Evolutionary conservation across 2,888 invertebrate genomes (phyloP).

Genomic region (Cetonia aurata): DNA sequence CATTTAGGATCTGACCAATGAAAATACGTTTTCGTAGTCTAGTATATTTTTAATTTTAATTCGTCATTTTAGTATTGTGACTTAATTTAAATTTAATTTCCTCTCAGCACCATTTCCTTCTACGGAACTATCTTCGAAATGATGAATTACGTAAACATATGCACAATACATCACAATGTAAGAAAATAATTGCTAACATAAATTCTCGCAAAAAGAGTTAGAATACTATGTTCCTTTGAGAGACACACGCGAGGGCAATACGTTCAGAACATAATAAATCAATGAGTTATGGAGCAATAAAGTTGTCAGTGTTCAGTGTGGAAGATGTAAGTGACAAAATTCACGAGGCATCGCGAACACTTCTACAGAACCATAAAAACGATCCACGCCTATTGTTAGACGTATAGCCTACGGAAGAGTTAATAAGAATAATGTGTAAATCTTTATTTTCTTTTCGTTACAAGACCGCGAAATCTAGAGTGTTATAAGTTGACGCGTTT

Average conservation of each 20-base stretch:
- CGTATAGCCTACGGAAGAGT: background rate
- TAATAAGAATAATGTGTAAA: background rate
- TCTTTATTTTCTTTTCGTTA: too few relatives aligned
- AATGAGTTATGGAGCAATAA: slow-evolving; percentile 21
- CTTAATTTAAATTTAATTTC: too few relatives aligned
- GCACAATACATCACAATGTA: slow-evolving; percentile 3
- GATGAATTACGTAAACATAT: too few relatives aligned
- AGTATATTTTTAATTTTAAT: too few relatives aligned
- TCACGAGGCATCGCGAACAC: slow-evolving; percentile 24
- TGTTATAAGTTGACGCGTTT: slow-evolving; percentile 4
- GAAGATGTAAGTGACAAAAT: slow-evolving; percentile 36
- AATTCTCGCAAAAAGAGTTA: slow-evolving; percentile 16
- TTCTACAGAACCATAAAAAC: slow-evolving; percentile 24
- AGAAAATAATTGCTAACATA: slow-evolving; percentile 13
- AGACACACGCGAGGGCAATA: background rate
- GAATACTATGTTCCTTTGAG: slow-evolving; percentile 1
- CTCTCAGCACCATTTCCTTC: too few relatives aligned
- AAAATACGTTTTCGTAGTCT: too few relatives aligned
- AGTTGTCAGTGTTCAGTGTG: slow-evolving; percentile 9
- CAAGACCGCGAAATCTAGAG: background rate
- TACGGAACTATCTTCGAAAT: too few relatives aligned
- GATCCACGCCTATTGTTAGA: slow-evolving; percentile 4
- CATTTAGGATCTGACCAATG: too few relatives aligned
- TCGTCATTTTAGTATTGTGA: too few relatives aligned
- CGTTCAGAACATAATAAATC: slow-evolving; percentile 21